Evolutionary conservation across 2,797 vertebrate species (phyloP), one percentile per base, ranked within the genome.

Genomic region (Siniperca scherzeri): DNA sequence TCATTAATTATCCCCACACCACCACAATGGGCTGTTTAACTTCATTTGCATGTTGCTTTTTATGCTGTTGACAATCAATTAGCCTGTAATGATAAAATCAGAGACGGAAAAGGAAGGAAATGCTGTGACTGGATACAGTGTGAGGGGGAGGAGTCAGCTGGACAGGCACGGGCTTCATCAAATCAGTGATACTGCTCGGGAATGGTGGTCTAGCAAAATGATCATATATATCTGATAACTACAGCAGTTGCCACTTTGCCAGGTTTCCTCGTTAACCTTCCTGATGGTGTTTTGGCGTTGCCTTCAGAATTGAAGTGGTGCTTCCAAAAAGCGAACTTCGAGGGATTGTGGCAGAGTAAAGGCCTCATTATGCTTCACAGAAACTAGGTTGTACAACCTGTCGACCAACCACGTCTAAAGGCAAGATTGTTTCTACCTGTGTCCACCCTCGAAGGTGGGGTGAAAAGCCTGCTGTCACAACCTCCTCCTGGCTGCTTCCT

Each of bases 11-110:
- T 82, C 83, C 27, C 62, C 52, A 2, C 61, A 6, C 6, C 11
- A 0, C 11, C 70, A 85, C 75, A 76, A 55, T 36, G 59, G 17
- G 16, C 44, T 46, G n/a, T 70, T 74, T 36, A 59, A 77, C 65
- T 69, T 78, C 60, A 85, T 91, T 83, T 83, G 52, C 71, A 77
- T 81, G 73, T 77, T 67, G 50, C 72, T 75, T 68, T 70, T 83
- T 36, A 21, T 42, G 48, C 77, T 64, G 84, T 79, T 88, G 77
- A 80, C 78, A 52, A 81, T 89, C 84, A 84, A 84, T 91, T 81
- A 83, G 75, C n/a, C n/a, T 8, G 42, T 22, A 70, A 46, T 30
- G 80, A 83, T 84, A 60, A 78, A 83, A 83, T 68, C 64, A 4
- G 64, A 66, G 76, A 56, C n/a, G 33, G 74, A 60, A 38, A 10